Evolutionary conservation across 2,888 invertebrate species (phyloP), one percentile per base, ranked within the genome.

Genomic region (Macropis europaea): DNA sequence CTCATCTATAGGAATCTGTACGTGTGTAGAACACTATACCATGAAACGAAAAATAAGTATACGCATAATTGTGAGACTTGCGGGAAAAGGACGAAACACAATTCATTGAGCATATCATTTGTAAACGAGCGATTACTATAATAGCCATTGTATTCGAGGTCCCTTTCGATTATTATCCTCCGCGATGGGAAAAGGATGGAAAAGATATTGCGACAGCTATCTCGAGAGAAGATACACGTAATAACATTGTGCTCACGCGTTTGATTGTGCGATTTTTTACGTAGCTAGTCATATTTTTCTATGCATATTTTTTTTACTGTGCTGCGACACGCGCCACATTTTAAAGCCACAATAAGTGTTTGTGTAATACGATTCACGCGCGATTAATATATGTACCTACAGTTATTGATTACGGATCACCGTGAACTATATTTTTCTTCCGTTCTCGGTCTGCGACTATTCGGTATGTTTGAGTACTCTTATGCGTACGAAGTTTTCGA

Each of bases 31-130:
- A 57, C 26, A 36, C 17, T 32, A 45, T 36, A 43, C 15, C 50
- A 11, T 9, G 7, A 42, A 28, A 48, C 15, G 19, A 52, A 50
- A n/a, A 22, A 32, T n/a, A 19, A 50, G 19, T 30, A 56, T 36
- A 64, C 34, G 13, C 36, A 48, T 60, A 54, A 54, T 19, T 13
- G 28, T 32, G 42, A 45, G 42, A 66, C 64, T 34, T 53, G 61
- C 22, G 43, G 36, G 54, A 59, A 54, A 30, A 45, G 22, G 50
- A 74, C 76, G 56, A 75, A 69, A 76, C 56, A 79, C 77, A 77
- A 76, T 79, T 84, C 77, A 84, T 79, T 63, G 78, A 83, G 86
- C 86, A 86, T 86, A 85, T 86, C 83, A 86, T 84, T 83, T 81
- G 68, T 84, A 81, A 84, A 76, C 84, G 79, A 80, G 73, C 82